Conservation (phyloP, 2,888 invertebrate genomes). For the Eupeodes latifasciatus region DNA sequence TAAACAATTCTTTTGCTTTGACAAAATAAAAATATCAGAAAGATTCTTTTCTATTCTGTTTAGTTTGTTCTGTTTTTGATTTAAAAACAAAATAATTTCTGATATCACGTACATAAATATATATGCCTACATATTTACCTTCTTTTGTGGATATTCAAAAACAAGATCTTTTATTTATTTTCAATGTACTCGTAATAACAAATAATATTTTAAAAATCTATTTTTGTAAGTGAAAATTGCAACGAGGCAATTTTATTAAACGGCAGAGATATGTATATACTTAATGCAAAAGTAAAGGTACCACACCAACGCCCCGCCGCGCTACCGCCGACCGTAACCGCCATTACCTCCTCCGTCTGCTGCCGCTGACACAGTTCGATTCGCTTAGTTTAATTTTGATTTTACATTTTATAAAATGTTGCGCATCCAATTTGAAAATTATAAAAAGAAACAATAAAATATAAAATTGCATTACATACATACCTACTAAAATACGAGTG, state of each 20-base stretch:
- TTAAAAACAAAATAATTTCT: neutral
- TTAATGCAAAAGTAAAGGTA: too few relatives aligned
- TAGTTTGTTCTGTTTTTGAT: neutral
- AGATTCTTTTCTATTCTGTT: neutral
- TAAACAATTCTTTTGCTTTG: too few relatives aligned
- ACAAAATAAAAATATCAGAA: too few relatives aligned
- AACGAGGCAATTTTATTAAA: neutral
- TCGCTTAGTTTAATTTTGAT: conserved; percentile 21
- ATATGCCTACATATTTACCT: neutral
- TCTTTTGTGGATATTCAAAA: neutral
- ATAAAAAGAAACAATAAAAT: neutral
- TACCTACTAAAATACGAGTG: too few relatives aligned
- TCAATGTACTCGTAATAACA: conserved; percentile 3
- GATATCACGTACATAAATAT: too few relatives aligned
- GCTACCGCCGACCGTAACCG: too few relatives aligned
- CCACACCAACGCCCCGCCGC: too few relatives aligned
- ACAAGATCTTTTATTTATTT: neutral
- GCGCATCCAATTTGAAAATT: conserved; percentile 14
- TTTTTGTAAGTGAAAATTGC: conserved; percentile 8
- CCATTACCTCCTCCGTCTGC: too few relatives aligned
- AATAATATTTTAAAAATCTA: conserved; percentile 8
- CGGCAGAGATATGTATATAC: neutral
- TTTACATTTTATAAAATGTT: conserved; percentile 36
- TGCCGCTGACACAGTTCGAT: conserved; percentile 5
- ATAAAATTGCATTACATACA: too few relatives aligned